Evolutionary conservation across 2,797 vertebrate species (phyloP).

Genomic region (Hypotaenidia okinawae): DNA sequence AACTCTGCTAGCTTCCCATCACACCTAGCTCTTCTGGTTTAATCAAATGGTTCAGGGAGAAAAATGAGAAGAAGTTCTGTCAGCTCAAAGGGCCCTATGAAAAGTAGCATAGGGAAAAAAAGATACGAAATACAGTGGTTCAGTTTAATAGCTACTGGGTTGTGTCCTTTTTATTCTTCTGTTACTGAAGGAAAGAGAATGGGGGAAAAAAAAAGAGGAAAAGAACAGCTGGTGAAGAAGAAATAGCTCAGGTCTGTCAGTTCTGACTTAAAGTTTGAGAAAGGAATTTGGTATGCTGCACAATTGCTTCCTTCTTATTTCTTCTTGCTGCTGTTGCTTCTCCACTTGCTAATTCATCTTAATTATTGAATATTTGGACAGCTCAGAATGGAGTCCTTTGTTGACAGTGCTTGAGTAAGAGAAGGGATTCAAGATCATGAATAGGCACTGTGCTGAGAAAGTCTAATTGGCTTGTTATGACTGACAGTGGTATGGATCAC

Average conservation of each 20-base stretch:
- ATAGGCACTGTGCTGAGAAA: neutral
- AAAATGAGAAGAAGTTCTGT: neutral
- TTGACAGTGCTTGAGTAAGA: constrained; percentile 41
- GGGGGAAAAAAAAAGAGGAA: neutral
- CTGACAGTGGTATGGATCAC: neutral
- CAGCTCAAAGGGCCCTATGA: neutral
- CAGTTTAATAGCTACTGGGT: neutral
- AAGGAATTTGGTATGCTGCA: constrained; percentile 49
- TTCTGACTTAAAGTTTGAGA: constrained; percentile 6
- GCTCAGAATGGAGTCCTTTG: constrained; percentile 59
- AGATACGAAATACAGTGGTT: neutral
- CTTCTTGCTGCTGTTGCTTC: constrained; percentile 30
- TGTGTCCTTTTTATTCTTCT: neutral
- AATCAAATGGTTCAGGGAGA: neutral
- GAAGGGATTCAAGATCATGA: constrained; percentile 13
- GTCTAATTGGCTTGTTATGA: constrained; percentile 24
- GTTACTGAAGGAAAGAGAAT: neutral
- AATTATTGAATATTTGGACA: constrained; percentile 73
- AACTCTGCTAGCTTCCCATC: neutral
- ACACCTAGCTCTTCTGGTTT: neutral
- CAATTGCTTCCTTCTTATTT: constrained; percentile 30
- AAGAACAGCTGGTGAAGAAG: neutral
- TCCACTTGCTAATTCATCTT: constrained; percentile 64
- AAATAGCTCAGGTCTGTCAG: neutral
- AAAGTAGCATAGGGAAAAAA: neutral